Conservation (phyloP, 1,140 invertebrate species). For the Penaeus vannamei region DNA sequence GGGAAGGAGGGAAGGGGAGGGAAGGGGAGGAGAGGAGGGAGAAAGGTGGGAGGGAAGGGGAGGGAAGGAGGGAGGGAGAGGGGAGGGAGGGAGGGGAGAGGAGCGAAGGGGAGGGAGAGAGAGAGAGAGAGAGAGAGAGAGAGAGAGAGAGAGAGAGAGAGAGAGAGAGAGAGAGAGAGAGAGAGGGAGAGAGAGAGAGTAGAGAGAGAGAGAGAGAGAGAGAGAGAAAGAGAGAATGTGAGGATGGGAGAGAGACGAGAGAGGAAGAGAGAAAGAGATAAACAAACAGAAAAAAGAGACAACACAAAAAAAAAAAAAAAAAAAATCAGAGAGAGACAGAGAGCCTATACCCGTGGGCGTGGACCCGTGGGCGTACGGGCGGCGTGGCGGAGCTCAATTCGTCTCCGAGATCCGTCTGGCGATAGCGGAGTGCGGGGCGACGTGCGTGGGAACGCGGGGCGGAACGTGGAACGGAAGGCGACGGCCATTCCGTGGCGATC, state of each 20-base stretch:
- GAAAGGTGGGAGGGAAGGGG: too few relatives aligned
- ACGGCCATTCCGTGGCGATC: too few relatives aligned
- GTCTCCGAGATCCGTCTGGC: neutral
- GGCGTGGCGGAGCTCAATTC: neutral
- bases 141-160: neutral
- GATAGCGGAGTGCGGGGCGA: neutral
- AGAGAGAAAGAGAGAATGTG: neutral
- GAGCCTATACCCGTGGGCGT: neutral
- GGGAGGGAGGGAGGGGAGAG: neutral
- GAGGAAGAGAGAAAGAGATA: neutral
- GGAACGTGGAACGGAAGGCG: too few relatives aligned
- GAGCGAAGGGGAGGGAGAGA: neutral
- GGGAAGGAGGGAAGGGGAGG: too few relatives aligned
- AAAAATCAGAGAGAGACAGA: constrained; percentile 1
- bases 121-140: neutral
- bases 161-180: neutral
- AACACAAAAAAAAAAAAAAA: neutral
- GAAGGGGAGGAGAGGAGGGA: too few relatives aligned
- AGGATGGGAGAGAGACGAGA: neutral
- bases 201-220: neutral
- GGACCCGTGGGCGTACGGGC: neutral
- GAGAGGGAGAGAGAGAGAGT: neutral
- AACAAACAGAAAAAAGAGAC: too few relatives aligned
- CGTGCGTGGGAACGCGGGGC: too few relatives aligned
- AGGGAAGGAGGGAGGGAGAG: neutral